Base-by-base conservation (phyloP, 1,140 invertebrate genomes). In the Vanessa tameamea region DNA sequence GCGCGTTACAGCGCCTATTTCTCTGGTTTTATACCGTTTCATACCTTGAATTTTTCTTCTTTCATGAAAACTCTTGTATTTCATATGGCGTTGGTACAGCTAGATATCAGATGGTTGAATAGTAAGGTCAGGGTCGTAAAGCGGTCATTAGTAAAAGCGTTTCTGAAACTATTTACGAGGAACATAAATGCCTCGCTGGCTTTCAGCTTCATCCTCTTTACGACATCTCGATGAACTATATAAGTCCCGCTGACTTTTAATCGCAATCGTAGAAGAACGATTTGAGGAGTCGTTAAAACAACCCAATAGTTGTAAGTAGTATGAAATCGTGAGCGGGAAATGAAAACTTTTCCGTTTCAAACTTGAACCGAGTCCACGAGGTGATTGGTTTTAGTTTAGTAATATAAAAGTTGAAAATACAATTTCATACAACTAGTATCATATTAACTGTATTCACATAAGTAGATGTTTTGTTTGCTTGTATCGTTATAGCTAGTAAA, bases 121-220 rank as follows among this genome's bases (percentile, higher is more conserved):
- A 47, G 55, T 47, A 37, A 69, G 43, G 53, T 57, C 68, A 20
- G 12, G 57, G 31, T 59, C 55, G 48, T 69, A 69, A 69, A 69
- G 53, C 55, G 43, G 68, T 57, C 48, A 69, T 61, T 69, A 69
- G 61, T 26, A 23, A 69, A 37, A 61, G 57, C 57, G 57, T 6
- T 69, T n/a, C 20, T 69, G 47, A 63, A 69, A 55, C 68, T 37
- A 61, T 61, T 61, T 69, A 69, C 55, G 55, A 61, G 14, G 55
- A 47, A 59, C 57, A 61, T 69, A 69, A 69, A 69, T 53, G 67
- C 55, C 67, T 11, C 37, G 37, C 37, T 43, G 6, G 37, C 37
- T 69, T 69, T 37, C 66, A 69, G 59, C 67, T 55, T 61, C 66
- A 23, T 68, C 14, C 67, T 20, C 26, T 69, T 69, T 69, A 69